These are phyloP conservation scores for Venustaconcha ellipsiformis DNA, from an alignment of 1,140 invertebrate species.

Conservation along the genomic window DNA sequence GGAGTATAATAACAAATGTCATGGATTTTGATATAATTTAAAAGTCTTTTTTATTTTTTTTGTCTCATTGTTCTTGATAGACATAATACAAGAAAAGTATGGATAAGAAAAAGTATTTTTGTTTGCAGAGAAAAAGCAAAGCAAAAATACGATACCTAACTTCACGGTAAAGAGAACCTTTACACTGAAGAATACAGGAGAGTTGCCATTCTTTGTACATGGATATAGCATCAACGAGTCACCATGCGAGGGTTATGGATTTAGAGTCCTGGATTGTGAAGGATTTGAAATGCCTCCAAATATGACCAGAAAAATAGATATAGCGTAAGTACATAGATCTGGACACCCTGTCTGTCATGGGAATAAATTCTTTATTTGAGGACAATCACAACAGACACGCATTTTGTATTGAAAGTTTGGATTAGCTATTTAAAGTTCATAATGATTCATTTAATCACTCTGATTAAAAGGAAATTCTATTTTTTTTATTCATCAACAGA, in stretches of 20 bases:
- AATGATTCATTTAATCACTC: no score
- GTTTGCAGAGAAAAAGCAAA: conserved; percentile 70
- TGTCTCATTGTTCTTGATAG: no score
- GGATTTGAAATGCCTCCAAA: conserved; percentile 86
- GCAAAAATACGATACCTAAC: conserved; percentile 74
- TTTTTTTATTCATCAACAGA: no score
- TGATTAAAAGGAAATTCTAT: no score
- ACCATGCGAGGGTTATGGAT: conserved; percentile 88
- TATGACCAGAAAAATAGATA: conserved; percentile 86
- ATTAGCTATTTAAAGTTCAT: no score
- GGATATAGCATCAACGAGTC: conserved; percentile 82
- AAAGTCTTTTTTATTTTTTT: no score
- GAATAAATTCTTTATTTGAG: background rate
- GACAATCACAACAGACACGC: background rate
- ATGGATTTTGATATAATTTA: no score
- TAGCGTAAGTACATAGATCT: conserved; percentile 73
- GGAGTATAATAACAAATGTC: no score
- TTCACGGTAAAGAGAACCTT: conserved; percentile 87
- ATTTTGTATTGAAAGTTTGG: no score
- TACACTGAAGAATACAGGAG: conserved; percentile 88
- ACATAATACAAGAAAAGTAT: no score
- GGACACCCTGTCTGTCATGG: background rate
- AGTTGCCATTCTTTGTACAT: conserved; percentile 79
- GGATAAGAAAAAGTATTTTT: conserved; percentile 4
- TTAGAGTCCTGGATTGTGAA: conserved; percentile 85